Base-by-base conservation (phyloP, 2,113 vertebrate genomes). In the Microtus richardsoni region DNA sequence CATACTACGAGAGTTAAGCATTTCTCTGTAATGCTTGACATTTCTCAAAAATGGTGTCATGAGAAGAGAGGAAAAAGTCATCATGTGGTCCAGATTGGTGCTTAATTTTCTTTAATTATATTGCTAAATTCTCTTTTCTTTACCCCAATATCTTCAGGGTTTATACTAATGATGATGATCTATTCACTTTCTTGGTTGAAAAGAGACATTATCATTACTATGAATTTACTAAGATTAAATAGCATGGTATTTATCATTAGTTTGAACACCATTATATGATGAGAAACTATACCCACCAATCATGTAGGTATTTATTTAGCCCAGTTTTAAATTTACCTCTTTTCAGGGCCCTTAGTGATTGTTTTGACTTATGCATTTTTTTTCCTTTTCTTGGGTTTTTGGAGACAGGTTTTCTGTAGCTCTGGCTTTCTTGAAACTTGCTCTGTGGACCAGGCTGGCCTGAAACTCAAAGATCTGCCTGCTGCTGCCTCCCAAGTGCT, bases 171-270 rank as follows among this genome's bases (percentile, higher is more conserved):
- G 52, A 90, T n/a, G 44, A 87, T 30, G n/a, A 84, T 41, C 52
- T 54, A 87, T 21, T 84, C 7, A 88, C 86, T 96, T 89, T 94
- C 68, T 79, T 96, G 52, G 36, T 60, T 96, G 36, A 30, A 8
- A 90, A 75, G 33, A 86, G 17, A 89, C 0, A 87, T 89, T 88
- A 58, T 60, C 17, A 9, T 52, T 54, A 79, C n/a, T 41, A 93
- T 94, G 60, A 71, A 91, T 80, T 78, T 91, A 19, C 62, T 44
- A 47, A 73, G 91, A 89, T 77, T 70, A 96, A 74, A 66, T 85
- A 24, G 62, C 70, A 95, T 17, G 9, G 7, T 85, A 49, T 85
- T 77, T 66, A 68, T 68, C 11, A 89, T 21, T 94, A 85, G 75
- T 62, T 41, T 91, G 74, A 93, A 44, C 8, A 30, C 58, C 7